Base-by-base conservation (phyloP, 2,113 vertebrate genomes). In the Apodemus sylvaticus region DNA sequence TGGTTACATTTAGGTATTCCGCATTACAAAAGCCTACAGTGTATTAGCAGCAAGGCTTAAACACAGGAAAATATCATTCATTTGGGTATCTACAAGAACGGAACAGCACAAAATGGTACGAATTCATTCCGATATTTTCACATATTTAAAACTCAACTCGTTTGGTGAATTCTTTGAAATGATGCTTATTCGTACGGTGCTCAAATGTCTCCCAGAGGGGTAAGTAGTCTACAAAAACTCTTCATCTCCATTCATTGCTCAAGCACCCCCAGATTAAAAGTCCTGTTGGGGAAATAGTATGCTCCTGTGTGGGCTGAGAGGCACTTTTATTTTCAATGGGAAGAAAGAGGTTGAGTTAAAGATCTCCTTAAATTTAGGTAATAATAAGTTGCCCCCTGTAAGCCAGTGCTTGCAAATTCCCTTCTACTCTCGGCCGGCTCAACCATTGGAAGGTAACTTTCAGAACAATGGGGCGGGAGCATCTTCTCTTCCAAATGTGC, bases 241-340 rank as follows among this genome's bases (percentile, higher is more conserved):
- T 95, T 82, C 42, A 96, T 97, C 91, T 97, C 92, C 76, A 95
- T 83, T 97, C 78, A 71, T 96, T 91, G 95, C 81, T 97, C 96
- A 97, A 96, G 86, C 64, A 96, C 92, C 92, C 94, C 73, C n/a
- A 96, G 94, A 97, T 91, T 94, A 90, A 96, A 96, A 66, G 85
- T 95, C 86, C 95, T 97, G n/a, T 96, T 94, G 86, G 89, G 82
- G 68, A 97, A 92, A 94, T 89, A 92, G 91, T 96, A 74, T 55
- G 86, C 95, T 96, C 60, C 68, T 94, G 94, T 96, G 70, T 86
- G 93, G 89, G 26, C 88, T 96, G 45, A 97, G 96, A 96, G 95
- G 88, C 81, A 95, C 94, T 97, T 97, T 90, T 83, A 51, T 95
- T 97, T 94, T 95, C 86, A 95, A 62, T 85, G 42, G 45, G 90